Conservation (phyloP, 2,888 invertebrate genomes). For the Aporophyla lueneburgensis region DNA sequence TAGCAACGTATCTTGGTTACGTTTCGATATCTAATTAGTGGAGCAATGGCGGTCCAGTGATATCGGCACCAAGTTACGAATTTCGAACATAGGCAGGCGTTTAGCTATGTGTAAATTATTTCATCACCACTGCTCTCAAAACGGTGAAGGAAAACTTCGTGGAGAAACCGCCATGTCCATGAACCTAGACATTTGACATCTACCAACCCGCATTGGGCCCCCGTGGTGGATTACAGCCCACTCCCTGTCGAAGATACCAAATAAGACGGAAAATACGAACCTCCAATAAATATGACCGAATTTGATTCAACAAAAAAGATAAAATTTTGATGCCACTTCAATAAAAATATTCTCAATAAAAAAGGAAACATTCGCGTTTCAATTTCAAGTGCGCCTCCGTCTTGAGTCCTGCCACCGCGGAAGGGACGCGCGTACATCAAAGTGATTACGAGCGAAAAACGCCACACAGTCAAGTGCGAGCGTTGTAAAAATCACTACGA, state of each 20-base stretch:
- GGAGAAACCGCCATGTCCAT: too few relatives aligned
- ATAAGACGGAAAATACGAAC: neutral
- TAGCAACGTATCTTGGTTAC: too few relatives aligned
- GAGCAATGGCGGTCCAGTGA: too few relatives aligned
- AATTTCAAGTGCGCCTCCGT: slow-evolving; percentile 64
- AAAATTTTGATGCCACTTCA: slow-evolving; percentile 26
- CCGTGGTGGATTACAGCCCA: too few relatives aligned
- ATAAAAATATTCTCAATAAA: slow-evolving; percentile 49
- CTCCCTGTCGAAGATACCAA: neutral
- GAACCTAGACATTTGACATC: too few relatives aligned
- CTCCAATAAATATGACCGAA: slow-evolving; percentile 11
- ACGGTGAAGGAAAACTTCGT: too few relatives aligned
- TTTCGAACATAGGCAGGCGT: too few relatives aligned
- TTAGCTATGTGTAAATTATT: too few relatives aligned
- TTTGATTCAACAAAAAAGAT: slow-evolving; percentile 32
- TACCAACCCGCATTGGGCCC: too few relatives aligned
- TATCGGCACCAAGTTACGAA: too few relatives aligned
- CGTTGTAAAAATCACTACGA: slow-evolving; percentile 90
- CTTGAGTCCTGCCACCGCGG: slow-evolving; percentile 63
- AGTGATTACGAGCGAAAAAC: slow-evolving; percentile 87
- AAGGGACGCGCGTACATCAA: slow-evolving; percentile 82
- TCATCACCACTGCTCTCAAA: too few relatives aligned
- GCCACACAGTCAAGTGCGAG: slow-evolving; percentile 84
- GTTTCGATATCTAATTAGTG: too few relatives aligned
- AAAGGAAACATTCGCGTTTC: slow-evolving; percentile 63